Percentiles rank a stretch among this genome's conserved stretches.
These are phyloP conservation scores for Trogon surrucura DNA, from an alignment of 2,113 vertebrate genomes.

Conservation along the genomic window DNA sequence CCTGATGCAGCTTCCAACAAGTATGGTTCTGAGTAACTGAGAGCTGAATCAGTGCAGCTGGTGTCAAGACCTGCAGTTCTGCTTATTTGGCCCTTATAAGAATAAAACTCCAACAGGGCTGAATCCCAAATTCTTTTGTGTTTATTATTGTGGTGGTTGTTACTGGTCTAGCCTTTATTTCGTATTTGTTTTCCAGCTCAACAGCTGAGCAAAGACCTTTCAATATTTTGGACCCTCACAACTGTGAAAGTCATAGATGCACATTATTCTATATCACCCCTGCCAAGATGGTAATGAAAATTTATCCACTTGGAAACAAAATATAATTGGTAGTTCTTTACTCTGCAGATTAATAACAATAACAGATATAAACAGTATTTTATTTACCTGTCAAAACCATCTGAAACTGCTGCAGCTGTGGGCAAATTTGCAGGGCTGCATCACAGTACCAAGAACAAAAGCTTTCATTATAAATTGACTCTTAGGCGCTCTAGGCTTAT, in stretches of 20 bases:
- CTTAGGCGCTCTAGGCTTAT: constrained; percentile 28
- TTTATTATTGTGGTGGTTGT: background rate
- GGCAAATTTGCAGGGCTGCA: constrained; percentile 44
- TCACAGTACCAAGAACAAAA: constrained; percentile 41
- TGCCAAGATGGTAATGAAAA: background rate
- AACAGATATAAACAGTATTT: constrained; percentile 38
- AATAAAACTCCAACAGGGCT: background rate
- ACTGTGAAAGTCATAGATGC: background rate
- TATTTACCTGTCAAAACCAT: constrained; percentile 61
- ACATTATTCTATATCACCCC: background rate
- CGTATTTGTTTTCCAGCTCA: background rate
- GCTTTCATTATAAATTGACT: constrained; percentile 50
- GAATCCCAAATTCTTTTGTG: background rate
- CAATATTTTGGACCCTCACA: background rate
- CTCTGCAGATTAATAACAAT: constrained; percentile 43
- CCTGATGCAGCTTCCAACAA: background rate
- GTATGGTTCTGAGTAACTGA: background rate
- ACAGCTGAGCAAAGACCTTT: background rate
- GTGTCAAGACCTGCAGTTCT: background rate
- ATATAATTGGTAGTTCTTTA: constrained; percentile 43
- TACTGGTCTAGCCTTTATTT: constrained; percentile 13
- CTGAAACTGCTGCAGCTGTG: constrained; percentile 53
- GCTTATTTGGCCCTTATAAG: background rate
- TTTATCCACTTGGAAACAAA: constrained; percentile 23
- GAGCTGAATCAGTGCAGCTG: background rate